A percentile compares a stretch with the other conserved stretches of the same genome.
These are phyloP conservation scores for Eilema caniola DNA, from an alignment of 2,888 invertebrate genomes.

Conservation along the genomic window DNA sequence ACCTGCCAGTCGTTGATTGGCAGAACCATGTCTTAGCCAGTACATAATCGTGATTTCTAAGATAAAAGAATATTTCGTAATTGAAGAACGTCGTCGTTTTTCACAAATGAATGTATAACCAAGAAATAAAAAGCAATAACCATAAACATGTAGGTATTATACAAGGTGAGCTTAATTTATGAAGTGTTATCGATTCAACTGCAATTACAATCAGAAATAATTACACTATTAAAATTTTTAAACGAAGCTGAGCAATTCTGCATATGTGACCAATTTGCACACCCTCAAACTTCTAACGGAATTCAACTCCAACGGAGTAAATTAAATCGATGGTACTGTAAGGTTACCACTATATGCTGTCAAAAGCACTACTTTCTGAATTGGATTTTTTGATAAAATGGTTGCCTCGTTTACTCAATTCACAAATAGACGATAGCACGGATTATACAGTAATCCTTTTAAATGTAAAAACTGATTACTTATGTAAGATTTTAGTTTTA, in stretches of 20 bases:
- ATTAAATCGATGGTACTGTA: neutral
- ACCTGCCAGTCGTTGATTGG: neutral
- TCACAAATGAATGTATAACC: too few relatives aligned
- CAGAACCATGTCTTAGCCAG: neutral
- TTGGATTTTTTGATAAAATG: neutral
- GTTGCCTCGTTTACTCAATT: neutral
- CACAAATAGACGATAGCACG: neutral
- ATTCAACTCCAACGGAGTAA: neutral
- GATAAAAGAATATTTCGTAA: too few relatives aligned
- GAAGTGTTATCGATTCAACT: neutral
- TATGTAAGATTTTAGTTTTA: too few relatives aligned
- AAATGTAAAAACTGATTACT: neutral
- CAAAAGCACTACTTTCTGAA: neutral
- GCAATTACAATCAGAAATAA: neutral
- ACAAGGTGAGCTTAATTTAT: too few relatives aligned
- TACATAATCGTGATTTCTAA: neutral
- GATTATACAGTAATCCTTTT: neutral
- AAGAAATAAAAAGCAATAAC: too few relatives aligned
- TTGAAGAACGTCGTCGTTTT: too few relatives aligned
- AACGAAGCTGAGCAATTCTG: neutral
- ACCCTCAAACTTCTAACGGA: neutral
- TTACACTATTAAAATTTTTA: neutral
- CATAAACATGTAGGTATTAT: too few relatives aligned
- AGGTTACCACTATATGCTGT: neutral
- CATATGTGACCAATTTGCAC: neutral